These are phyloP conservation scores for Pissodes strobi DNA, from an alignment of 1,140 invertebrate species.

Conservation along the genomic window DNA sequence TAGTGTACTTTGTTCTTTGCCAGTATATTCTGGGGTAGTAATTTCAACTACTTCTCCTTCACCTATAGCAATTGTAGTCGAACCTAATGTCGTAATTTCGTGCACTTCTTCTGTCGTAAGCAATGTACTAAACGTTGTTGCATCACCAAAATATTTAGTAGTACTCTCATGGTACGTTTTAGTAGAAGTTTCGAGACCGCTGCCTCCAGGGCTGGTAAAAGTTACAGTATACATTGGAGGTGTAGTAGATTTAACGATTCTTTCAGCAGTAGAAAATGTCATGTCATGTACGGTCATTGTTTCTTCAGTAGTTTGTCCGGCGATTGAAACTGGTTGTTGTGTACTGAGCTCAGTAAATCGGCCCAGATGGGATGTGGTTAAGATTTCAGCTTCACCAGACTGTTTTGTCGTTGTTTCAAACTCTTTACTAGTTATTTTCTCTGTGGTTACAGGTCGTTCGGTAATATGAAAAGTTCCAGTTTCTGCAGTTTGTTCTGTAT, in stretches of 20 bases:
- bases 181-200: background rate
- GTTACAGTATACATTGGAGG: constrained; percentile 1
- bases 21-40: constrained; percentile 12
- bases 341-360: no score
- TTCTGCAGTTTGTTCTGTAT: constrained; percentile 11
- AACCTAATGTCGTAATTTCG: constrained; percentile 19
- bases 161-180: constrained; percentile 5
- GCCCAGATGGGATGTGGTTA: no score
- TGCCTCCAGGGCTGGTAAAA: constrained; percentile 10
- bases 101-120: constrained; percentile 20
- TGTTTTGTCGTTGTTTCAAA: no score
- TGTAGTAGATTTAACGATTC: constrained; percentile 1
- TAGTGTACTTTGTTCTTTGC: background rate
- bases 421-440: no score
- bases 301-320: no score
- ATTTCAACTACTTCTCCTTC: constrained; percentile 20
- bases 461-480: constrained; percentile 14
- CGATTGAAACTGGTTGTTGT: no score
- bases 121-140: constrained; percentile 22
- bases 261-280: background rate
- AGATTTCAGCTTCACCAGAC: no score
- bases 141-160: constrained; percentile 8
- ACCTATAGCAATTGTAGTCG: constrained; percentile 21
- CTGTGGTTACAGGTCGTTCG: constrained; percentile 29
- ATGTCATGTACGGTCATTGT: no score